Evolutionary conservation across 92 coral and sea anemone species (phyloP), one percentile per base, ranked within the genome.

Genomic region (Hydrozoanthus gracilis): DNA sequence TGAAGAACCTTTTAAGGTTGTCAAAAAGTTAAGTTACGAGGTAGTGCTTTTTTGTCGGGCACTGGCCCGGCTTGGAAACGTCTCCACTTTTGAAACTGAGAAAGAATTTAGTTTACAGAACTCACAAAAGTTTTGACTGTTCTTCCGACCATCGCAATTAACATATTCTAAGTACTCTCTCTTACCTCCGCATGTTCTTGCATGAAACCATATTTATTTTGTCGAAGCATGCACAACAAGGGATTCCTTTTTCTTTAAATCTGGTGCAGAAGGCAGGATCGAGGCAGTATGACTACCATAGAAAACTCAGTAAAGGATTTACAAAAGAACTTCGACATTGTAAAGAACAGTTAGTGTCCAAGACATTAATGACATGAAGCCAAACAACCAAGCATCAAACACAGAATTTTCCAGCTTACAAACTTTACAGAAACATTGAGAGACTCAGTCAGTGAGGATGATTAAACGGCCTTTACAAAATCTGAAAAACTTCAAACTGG

Each of bases 201-300:
- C 47, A 44, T 46, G 51, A 4, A 48, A 78, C 61, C 16, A 8
- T 64, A 64, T 44, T 71, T 20, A 71, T 71, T 71, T 71, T 71
- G 7, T 71, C 44, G 76, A 71, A 71, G 76, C 45, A 71, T 71
- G 76, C 51, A 71, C 51, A 71, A 71, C 73, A 44, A 69, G 73
- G 73, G 44, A 18, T 69, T 69, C 14, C 49, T 71, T 45, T 51
- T 45, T 71, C 76, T 71, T 71, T 71, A 51, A 71, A 71, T 45
- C 76, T 45, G 76, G 76, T 13, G 78, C 91, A 72, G 79, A 71
- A 54, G 87, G 91, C 44, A 87, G 86, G 86, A n/a, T n/a, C n/a
- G n/a, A 71, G 91, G 73, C 87, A 88, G 67, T 82, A 82, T 62
- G 83, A 82, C 73, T 76, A 83, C 46, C 75, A 86, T 46, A 56